Evolutionary conservation across 2,888 invertebrate genomes (phyloP).

Genomic region (Oscheius sp.): DNA sequence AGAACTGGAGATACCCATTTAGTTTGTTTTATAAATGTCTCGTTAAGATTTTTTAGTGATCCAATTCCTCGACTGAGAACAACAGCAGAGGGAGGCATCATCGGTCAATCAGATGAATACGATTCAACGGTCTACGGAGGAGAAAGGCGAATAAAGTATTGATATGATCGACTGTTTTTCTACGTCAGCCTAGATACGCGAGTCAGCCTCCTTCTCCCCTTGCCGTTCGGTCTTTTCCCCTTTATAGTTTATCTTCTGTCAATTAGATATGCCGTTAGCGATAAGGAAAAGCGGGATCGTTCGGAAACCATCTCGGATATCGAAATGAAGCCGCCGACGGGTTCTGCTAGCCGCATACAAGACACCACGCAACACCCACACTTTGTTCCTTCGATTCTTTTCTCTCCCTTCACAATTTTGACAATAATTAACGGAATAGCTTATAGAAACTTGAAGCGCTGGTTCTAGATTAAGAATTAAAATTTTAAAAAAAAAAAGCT

Average conservation of each 20-base stretch:
- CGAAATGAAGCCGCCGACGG: conserved; percentile 24
- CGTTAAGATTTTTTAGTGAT: background rate
- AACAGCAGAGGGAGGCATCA: conserved; percentile 13
- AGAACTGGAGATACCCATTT: conserved; percentile 10
- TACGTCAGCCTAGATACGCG: conserved; percentile 24
- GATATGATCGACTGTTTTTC: conserved; percentile 13
- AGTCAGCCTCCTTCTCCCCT: conserved; percentile 1
- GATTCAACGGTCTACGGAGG: too few relatives aligned
- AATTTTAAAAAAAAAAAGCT: too few relatives aligned
- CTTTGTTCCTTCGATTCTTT: conserved; percentile 1
- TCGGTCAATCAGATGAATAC: too few relatives aligned
- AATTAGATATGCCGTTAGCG: conserved; percentile 10
- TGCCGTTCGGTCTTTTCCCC: background rate
- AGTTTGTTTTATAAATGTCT: background rate
- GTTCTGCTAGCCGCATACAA: conserved; percentile 11
- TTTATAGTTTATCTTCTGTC: too few relatives aligned
- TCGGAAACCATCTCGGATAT: conserved; percentile 20
- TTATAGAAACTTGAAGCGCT: too few relatives aligned
- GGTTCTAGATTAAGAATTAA: too few relatives aligned
- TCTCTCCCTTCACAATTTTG: background rate
- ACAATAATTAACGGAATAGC: too few relatives aligned
- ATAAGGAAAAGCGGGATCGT: background rate
- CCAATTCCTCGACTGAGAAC: conserved; percentile 14
- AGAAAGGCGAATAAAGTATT: too few relatives aligned
- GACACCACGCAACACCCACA: background rate